These are phyloP conservation scores for Ypsolopha scabrella DNA, from an alignment of 2,888 invertebrate species.

Conservation along the genomic window DNA sequence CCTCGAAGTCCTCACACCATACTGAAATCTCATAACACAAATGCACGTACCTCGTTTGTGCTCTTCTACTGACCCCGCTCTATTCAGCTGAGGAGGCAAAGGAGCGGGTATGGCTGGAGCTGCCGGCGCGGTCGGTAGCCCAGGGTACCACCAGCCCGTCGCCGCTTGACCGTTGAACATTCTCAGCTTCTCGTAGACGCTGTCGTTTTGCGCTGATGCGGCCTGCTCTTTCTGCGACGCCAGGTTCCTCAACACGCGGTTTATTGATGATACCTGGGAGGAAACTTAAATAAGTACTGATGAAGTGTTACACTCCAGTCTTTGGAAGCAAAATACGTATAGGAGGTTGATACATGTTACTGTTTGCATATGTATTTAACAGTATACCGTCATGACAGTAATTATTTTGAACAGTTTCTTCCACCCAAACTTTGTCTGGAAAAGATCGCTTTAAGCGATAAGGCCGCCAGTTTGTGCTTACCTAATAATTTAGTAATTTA, in stretches of 20 bases:
- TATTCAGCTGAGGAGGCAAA: conserved; percentile 68
- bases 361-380: too few species aligned
- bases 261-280: conserved; percentile 95
- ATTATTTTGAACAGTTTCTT: too few species aligned
- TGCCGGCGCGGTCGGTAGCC: conserved; percentile 77
- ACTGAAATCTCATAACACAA: too few species aligned
- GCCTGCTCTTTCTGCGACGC: conserved; percentile 97
- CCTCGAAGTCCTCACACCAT: too few species aligned
- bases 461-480: too few species aligned
- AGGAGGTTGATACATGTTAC: too few species aligned
- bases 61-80: conserved; percentile 74
- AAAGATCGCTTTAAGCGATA: too few species aligned
- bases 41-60: conserved; percentile 79
- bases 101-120: conserved; percentile 82
- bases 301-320: neutral
- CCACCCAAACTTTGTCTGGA: too few species aligned
- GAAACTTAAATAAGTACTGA: neutral
- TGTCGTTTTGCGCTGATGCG: conserved; percentile 84
- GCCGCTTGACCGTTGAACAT: conserved; percentile 94
- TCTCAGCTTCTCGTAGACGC: conserved; percentile 93
- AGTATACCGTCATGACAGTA: too few species aligned
- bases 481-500: too few species aligned
- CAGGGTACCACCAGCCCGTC: conserved; percentile 89
- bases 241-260: conserved; percentile 95
- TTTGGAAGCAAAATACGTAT: too few species aligned